phyloP scores from a whole-genome alignment of 2,888 invertebrate species.

The Rotaria macrura region DNA sequence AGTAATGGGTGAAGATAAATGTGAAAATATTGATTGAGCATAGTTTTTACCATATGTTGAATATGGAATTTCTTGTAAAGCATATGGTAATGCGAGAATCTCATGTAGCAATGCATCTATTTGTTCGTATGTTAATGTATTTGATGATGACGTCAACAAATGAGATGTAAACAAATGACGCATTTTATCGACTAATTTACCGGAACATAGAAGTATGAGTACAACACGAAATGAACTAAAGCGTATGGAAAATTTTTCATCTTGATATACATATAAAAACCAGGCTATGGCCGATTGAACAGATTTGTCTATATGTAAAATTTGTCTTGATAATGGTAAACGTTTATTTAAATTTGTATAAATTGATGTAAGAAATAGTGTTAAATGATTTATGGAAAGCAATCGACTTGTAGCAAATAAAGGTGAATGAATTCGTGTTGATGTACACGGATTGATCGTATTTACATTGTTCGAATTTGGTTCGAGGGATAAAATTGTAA shows the following conservation, averaged over 20 bases:
- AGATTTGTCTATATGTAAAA: slow-evolving; percentile 28
- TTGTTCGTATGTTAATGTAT: slow-evolving; percentile 73
- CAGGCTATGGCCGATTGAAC: slow-evolving; percentile 28
- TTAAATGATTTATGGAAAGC: slow-evolving; percentile 85
- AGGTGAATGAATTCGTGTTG: slow-evolving; percentile 81
- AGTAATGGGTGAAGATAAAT: slow-evolving; percentile 66
- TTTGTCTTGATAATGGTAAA: slow-evolving; percentile 26
- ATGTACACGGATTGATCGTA: slow-evolving; percentile 47
- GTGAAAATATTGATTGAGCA: slow-evolving; percentile 35
- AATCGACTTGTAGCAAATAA: slow-evolving; percentile 76
- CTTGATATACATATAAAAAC: slow-evolving; percentile 29
- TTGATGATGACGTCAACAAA: slow-evolving; percentile 82
- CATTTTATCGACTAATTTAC: slow-evolving; percentile 90
- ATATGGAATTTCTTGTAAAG: background rate
- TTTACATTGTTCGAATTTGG: slow-evolving; percentile 57
- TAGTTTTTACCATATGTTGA: background rate
- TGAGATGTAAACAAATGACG: slow-evolving; percentile 63
- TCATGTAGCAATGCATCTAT: slow-evolving; percentile 84
- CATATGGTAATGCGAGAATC: slow-evolving; percentile 79
- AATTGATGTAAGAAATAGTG: slow-evolving; percentile 50
- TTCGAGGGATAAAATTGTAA: background rate
- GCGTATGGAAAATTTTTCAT: slow-evolving; percentile 6
- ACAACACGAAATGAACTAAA: slow-evolving; percentile 93
- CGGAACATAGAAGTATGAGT: slow-evolving; percentile 86
- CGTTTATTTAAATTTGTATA: slow-evolving; percentile 47